Conservation (phyloP, 2,888 invertebrate species). For the Empis livida region DNA sequence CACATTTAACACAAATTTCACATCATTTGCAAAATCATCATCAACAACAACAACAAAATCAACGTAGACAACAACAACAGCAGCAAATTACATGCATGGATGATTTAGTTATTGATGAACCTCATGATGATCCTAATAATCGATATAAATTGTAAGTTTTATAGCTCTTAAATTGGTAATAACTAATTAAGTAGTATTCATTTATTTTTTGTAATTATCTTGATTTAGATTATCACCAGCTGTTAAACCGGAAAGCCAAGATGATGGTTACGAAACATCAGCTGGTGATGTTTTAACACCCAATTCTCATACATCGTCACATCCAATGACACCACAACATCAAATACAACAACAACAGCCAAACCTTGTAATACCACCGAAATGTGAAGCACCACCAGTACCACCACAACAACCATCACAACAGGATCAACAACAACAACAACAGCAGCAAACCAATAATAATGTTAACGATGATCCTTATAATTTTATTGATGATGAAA, state of each 20-base stretch:
- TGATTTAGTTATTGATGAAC: constrained; percentile 31
- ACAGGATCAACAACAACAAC: constrained; percentile 9
- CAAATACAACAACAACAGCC: constrained; percentile 9
- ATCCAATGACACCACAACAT: constrained; percentile 25
- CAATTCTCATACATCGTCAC: constrained; percentile 28
- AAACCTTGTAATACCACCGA: constrained; percentile 6
- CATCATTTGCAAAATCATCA: constrained; percentile 16
- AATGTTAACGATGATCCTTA: constrained; percentile 55
- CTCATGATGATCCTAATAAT: constrained; percentile 24
- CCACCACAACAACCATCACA: constrained; percentile 4
- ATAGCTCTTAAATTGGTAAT: neutral
- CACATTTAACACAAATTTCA: constrained; percentile 10
- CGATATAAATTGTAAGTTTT: constrained; percentile 31
- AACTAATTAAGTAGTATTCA: neutral
- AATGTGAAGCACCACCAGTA: constrained; percentile 8
- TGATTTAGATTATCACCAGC: constrained; percentile 26
- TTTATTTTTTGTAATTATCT: neutral
- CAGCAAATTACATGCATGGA: constrained; percentile 19
- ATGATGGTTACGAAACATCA: constrained; percentile 85
- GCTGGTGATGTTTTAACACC: constrained; percentile 43
- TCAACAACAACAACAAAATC: constrained; percentile 5
- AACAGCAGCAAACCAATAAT: constrained; percentile 7
- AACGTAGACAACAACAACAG: constrained; percentile 17
- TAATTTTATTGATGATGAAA: constrained; percentile 72
- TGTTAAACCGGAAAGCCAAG: constrained; percentile 55